Base-by-base conservation (phyloP, 53 echinoderm and acorn worm species). In the Mesocentrotus franciscanus region DNA sequence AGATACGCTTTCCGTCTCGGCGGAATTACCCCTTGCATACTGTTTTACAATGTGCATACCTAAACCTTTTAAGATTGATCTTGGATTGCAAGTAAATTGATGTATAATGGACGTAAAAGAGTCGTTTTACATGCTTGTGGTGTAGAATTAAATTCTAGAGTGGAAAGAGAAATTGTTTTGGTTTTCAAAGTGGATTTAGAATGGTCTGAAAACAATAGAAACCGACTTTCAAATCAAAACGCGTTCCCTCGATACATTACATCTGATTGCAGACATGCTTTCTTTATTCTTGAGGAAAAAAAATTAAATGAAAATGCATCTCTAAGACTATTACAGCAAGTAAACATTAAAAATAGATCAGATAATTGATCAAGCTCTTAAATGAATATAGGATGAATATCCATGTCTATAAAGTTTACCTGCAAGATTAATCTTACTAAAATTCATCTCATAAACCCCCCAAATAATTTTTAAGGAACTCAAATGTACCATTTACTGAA, bases 51-150 rank as follows among this genome's bases (percentile, higher is more conserved):
- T 29, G 27, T 87, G 87, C 57, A 87, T 87, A 87, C 87, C 87
- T 85, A 85, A 85, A 85, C 85, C 85, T 85, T 85, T 87, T 58
- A 87, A 26, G 87, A 87, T 87, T 87, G 87, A 87, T 87, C 12
- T 87, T 87, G 59, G 87, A 87, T 87, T 27, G 87, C 13, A 56
- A 87, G 22, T 58, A 57, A 56, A 87, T 56, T 58, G 87, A 87
- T 87, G 57, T 87, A n/a, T 58, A 57, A 81, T 81, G 81, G 81
- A 81, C 5, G 20, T 1, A 42, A 81, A 64, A 64, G 13, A 81
- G 81, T 81, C 33, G 9, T 81, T 42, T 42, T 81, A 81, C 81
- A 36, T 81, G 22, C 42, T 81, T 81, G 36, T 39, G 42, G 42
- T 81, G 18, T 18, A 81, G 36, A 16, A 22, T 87, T 87, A 29